A percentile compares a stretch with the other conserved stretches of the same genome.
phyloP scores from a whole-genome alignment of 2,113 vertebrate genomes.

The Gambusia affinis region DNA sequence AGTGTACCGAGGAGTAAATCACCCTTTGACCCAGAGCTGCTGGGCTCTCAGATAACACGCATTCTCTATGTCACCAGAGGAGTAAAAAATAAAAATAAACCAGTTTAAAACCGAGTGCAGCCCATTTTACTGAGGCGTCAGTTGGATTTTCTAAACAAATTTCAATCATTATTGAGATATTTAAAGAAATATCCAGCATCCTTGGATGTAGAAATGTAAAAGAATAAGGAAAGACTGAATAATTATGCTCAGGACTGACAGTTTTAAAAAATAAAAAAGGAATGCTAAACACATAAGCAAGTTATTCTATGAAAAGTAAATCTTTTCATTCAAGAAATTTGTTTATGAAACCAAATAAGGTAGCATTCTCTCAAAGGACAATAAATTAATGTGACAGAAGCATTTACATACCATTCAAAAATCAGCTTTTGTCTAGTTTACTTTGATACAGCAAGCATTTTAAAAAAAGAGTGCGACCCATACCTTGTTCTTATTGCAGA shows the following conservation, averaged over 20 bases:
- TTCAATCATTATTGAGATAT: neutral
- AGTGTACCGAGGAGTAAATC: conserved; percentile 37
- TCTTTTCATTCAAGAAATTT: neutral
- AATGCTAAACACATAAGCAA: too few species aligned
- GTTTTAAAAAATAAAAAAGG: too few species aligned
- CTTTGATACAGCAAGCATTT: too few species aligned
- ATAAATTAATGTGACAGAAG: neutral
- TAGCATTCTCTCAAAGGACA: neutral
- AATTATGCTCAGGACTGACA: neutral
- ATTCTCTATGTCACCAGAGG: conserved; percentile 38
- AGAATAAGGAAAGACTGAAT: too few species aligned
- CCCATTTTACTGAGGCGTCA: too few species aligned
- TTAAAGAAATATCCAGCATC: too few species aligned
- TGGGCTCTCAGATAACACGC: conserved; percentile 72
- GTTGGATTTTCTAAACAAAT: neutral
- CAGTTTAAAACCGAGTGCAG: conserved; percentile 9
- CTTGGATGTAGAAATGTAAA: too few species aligned
- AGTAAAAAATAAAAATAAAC: conserved; percentile 15
- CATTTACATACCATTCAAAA: neutral
- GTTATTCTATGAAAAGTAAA: neutral
- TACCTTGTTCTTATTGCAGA: too few species aligned
- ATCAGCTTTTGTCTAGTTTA: too few species aligned
- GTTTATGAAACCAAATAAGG: neutral
- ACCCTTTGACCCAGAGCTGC: conserved; percentile 59
- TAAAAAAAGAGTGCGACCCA: too few species aligned